These are phyloP conservation scores for Ahaetulla prasina DNA, from an alignment of 2,113 vertebrate genomes.

Conservation along the genomic window DNA sequence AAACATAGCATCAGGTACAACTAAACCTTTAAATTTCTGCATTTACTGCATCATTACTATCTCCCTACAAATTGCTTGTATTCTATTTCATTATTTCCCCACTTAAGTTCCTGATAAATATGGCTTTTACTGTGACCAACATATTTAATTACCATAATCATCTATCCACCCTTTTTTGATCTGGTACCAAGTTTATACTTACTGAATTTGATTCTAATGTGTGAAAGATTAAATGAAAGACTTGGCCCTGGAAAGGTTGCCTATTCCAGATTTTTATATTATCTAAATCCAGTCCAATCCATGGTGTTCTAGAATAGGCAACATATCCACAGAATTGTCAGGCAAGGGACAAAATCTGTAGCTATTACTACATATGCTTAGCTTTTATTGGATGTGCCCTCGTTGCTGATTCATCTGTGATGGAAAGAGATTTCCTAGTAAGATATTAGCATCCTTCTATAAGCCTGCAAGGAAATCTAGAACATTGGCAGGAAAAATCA, in stretches of 20 bases:
- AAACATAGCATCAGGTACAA: background rate
- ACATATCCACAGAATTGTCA: background rate
- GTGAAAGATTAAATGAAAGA: background rate
- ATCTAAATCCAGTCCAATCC: background rate
- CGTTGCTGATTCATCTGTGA: background rate
- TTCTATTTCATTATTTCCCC: background rate
- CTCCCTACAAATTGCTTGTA: background rate
- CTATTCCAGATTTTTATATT: background rate
- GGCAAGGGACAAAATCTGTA: background rate
- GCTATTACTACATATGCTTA: background rate
- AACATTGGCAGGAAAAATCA: background rate
- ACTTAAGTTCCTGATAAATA: background rate
- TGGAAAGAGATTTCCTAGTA: background rate
- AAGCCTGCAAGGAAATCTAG: background rate
- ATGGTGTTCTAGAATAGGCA: background rate
- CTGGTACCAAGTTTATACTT: background rate
- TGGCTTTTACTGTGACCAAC: background rate
- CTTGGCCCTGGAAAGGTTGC: background rate
- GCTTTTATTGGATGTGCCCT: background rate
- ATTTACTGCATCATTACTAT: background rate
- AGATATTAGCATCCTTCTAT: background rate
- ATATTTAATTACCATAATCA: background rate
- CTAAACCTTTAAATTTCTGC: background rate
- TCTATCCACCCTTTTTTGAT: background rate
- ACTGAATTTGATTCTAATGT: background rate